Conservation (phyloP, 2,797 vertebrate genomes). For the Semaprochilodus insignis region DNA sequence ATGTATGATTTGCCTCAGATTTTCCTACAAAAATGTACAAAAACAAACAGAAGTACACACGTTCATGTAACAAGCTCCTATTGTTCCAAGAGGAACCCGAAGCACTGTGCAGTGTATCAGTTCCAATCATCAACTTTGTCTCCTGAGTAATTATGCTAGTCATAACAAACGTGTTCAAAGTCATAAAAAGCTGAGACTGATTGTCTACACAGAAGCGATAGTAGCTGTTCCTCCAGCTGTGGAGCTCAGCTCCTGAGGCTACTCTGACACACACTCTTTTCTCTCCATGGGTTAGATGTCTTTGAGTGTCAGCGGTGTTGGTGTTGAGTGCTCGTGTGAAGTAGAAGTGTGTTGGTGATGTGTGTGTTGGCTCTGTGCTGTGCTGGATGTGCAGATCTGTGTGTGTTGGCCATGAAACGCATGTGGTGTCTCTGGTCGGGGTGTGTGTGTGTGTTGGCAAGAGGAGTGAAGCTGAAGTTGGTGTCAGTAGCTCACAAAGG, state of each 20-base stretch:
- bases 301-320: slow-evolving; percentile 63
- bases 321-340: slow-evolving; percentile 75
- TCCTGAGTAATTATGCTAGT: too few relatives aligned
- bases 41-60: background rate
- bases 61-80: background rate
- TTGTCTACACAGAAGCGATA: slow-evolving; percentile 2
- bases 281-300: slow-evolving; percentile 57
- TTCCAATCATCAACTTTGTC: background rate
- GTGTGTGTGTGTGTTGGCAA: slow-evolving; percentile 55
- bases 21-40: too few relatives aligned
- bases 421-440: slow-evolving; percentile 35
- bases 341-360: slow-evolving; percentile 71
- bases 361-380: slow-evolving; percentile 61
- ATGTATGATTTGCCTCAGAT: too few relatives aligned
- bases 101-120: background rate
- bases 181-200: slow-evolving; percentile 25
- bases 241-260: slow-evolving; percentile 23
- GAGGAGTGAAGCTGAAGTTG: slow-evolving; percentile 39
- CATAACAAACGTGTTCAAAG: slow-evolving; percentile 18
- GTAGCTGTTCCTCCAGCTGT: slow-evolving; percentile 2
- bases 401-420: slow-evolving; percentile 54
- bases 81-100: background rate
- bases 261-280: slow-evolving; percentile 43
- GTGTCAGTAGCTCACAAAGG: slow-evolving; percentile 58
- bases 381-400: slow-evolving; percentile 67